Base-by-base conservation (phyloP, 1,140 invertebrate species). In the Steinernema feltiae region DNA sequence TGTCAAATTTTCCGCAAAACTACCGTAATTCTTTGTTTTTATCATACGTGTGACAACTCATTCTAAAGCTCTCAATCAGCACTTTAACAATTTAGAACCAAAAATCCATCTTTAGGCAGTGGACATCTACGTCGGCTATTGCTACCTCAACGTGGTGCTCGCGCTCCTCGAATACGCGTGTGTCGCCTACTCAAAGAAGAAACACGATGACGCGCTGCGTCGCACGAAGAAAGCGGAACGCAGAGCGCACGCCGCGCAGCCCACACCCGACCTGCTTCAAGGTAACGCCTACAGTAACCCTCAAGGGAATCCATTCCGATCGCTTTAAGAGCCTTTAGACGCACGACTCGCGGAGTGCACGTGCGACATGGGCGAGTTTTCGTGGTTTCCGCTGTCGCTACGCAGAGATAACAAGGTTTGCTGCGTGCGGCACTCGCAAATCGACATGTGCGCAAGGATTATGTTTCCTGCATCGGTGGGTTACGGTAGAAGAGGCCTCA, bases 101-200 rank as follows among this genome's bases (percentile, higher is more conserved):
- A n/a, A n/a, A n/a, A n/a, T n/a, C n/a, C n/a, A n/a, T n/a, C n/a
- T 73, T 2, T 53, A 48, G 41, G 82, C 82, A 21, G 79, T 82
- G 31, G 82, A 82, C 70, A 78, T 82, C 46, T 82, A 82, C 69
- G 75, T 82, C n/a, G 80, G 80, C n/a, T 81, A 75, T 41, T 82
- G 79, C 63, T 82, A 82, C 76, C 30, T 83, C 0, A 77, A 83
- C 18, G 82, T 82, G 12, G 80, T 82, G 32, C 32, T 83, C 7
- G 82, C 82, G 7, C 71, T 82, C 30, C 77, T 83, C 35, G 82
- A 82, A 72, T 82, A 80, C 69, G 82, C 82, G 0, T 74, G 69
- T 35, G 82, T 82, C 41, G 82, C 81, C 21, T 82, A 82, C 63
- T 80, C 63, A 2, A 80, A 79, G 48, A 80, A 80, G 71, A 80